These are phyloP conservation scores for Rhagium mordax DNA, from an alignment of 2,888 invertebrate genomes.

Conservation along the genomic window DNA sequence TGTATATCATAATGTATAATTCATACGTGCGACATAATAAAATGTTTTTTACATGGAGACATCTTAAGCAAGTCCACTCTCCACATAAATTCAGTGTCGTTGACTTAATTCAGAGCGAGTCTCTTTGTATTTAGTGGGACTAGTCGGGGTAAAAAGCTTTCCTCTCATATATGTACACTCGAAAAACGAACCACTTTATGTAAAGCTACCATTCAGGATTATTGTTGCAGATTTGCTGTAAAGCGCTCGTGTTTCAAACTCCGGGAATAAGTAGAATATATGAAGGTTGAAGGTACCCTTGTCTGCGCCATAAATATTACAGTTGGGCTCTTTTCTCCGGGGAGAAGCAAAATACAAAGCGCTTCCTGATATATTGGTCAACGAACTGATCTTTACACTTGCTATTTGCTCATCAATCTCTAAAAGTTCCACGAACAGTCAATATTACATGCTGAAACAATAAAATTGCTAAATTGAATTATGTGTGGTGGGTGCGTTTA, in stretches of 20 bases:
- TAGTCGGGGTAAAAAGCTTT: background rate
- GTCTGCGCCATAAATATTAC: conserved; percentile 36
- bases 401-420: conserved; percentile 36
- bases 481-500: conserved; percentile 20
- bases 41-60: background rate
- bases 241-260: conserved; percentile 13
- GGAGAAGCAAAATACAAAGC: conserved; percentile 30
- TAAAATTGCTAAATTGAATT: conserved; percentile 29
- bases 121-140: background rate
- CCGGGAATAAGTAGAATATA: conserved; percentile 21
- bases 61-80: background rate
- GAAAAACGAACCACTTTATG: background rate
- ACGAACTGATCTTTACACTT: conserved; percentile 38
- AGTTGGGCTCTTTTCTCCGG: conserved; percentile 18
- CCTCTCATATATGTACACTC: background rate
- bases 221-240: conserved; percentile 22
- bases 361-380: conserved; percentile 39
- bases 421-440: conserved; percentile 24
- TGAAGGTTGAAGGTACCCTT: conserved; percentile 33
- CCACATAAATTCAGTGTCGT: background rate
- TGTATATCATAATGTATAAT: background rate
- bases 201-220: conserved; percentile 23
- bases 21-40: background rate
- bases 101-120: background rate
- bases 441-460: conserved; percentile 20